phyloP scores from a whole-genome alignment of 2,113 vertebrate species.

The Tupaia chinensis region DNA sequence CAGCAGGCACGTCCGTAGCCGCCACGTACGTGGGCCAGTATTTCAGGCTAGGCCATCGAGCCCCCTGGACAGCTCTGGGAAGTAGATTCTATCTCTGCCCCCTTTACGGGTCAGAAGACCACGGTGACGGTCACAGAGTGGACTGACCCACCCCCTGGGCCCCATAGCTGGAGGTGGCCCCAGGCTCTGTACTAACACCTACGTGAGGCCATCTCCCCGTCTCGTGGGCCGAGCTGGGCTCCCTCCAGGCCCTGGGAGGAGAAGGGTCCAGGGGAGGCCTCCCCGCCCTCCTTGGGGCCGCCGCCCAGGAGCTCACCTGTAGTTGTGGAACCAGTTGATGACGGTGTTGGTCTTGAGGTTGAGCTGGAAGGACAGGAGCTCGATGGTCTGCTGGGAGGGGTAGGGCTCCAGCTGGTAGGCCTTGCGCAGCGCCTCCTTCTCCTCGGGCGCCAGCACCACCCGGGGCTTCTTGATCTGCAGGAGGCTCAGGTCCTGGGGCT shows the following conservation, averaged over 20 bases:
- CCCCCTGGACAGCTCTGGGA: neutral
- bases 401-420: slow-evolving; percentile 98
- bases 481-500: slow-evolving; percentile 92
- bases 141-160: neutral
- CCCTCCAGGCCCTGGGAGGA: neutral
- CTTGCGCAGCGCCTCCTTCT: slow-evolving; percentile 96
- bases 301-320: slow-evolving; percentile 88
- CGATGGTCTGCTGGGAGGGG: slow-evolving; percentile 98
- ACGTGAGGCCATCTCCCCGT: rapidly evolving
- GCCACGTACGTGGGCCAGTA: neutral
- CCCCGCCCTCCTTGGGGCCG: neutral
- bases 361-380: slow-evolving; percentile 96
- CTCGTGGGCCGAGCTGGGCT: neutral
- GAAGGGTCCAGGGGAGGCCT: neutral
- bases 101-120: neutral
- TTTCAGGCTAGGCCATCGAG: neutral
- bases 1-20: rapidly evolving
- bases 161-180: neutral
- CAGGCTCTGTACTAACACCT: neutral
- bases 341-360: slow-evolving; percentile 99
- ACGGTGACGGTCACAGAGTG: neutral
- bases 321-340: slow-evolving; percentile 99
- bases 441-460: slow-evolving; percentile 96
- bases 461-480: slow-evolving; percentile 96
- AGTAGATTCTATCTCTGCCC: neutral